Evolutionary conservation across 2,797 vertebrate genomes (phyloP).

Genomic region (Anas flavirostris): DNA sequence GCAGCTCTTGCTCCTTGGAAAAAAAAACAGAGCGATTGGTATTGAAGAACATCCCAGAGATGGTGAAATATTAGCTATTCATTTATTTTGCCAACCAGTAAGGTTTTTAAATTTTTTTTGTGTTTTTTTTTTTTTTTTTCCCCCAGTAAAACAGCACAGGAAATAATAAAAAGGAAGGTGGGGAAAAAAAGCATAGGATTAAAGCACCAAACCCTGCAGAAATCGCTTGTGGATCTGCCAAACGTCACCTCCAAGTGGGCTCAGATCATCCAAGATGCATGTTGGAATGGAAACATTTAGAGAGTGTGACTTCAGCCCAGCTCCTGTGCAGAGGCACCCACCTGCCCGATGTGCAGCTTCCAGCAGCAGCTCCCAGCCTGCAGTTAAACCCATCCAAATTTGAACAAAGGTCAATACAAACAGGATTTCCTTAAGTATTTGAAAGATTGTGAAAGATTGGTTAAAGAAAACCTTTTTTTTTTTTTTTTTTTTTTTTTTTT

Average conservation of each 20-base stretch:
- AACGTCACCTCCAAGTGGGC: neutral
- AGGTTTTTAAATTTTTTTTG: neutral
- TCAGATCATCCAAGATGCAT: too few relatives aligned
- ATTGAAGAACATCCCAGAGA: neutral
- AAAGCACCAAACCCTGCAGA: neutral
- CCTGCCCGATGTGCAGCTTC: neutral
- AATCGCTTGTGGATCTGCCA: neutral
- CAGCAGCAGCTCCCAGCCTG: neutral
- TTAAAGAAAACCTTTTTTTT: neutral
- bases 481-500: neutral
- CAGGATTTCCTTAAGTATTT: neutral
- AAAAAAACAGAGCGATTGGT: slow-evolving; percentile 46
- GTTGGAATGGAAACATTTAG: neutral
- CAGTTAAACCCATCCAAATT: neutral
- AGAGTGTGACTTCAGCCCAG: neutral
- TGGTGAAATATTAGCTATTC: slow-evolving; percentile 2
- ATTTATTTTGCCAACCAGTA: neutral
- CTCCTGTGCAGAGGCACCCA: neutral
- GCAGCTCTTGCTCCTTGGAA: slow-evolving; percentile 37
- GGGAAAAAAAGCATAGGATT: neutral
- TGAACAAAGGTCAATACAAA: neutral
- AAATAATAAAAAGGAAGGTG: neutral
- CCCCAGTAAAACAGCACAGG: neutral
- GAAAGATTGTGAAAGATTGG: neutral
- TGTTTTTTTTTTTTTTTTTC: neutral